Evolutionary conservation across 2,113 vertebrate species (phyloP).

Genomic region (Passer montanus): DNA sequence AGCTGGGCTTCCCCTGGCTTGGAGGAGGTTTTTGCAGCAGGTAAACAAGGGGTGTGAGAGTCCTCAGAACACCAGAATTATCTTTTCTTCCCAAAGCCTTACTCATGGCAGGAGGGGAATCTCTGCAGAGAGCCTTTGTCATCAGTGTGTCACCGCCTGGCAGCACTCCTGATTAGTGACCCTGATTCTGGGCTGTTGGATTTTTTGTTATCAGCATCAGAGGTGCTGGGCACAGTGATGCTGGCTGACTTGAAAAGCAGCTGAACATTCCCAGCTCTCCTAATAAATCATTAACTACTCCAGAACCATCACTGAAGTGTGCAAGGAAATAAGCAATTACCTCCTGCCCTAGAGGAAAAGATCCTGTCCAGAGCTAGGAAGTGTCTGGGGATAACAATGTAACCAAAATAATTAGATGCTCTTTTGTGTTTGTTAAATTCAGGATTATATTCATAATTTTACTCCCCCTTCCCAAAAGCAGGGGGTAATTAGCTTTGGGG

Average conservation of each 20-base stretch:
- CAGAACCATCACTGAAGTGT: not conserved
- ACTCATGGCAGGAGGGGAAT: not conserved
- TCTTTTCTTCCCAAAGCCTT: not conserved
- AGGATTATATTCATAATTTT: not conserved
- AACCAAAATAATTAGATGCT: constrained; percentile 23
- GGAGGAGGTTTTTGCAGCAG: not conserved
- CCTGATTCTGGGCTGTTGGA: not conserved
- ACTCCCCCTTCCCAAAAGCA: not conserved
- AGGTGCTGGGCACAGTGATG: not conserved
- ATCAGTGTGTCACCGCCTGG: not conserved
- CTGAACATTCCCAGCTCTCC: not conserved
- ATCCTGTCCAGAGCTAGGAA: not conserved
- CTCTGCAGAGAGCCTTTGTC: not conserved
- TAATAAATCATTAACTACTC: constrained; percentile 52
- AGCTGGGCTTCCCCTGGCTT: not conserved
- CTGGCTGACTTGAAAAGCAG: not conserved
- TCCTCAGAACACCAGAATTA: not conserved
- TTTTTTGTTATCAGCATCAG: not conserved
- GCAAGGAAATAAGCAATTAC: constrained; percentile 53
- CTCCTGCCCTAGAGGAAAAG: constrained; percentile 37
- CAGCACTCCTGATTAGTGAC: not conserved
- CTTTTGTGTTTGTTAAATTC: constrained; percentile 11
- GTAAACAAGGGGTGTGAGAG: not conserved
- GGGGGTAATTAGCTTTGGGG: not conserved
- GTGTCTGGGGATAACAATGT: not conserved